Base-by-base conservation (phyloP, 1,140 invertebrate genomes). In the Dreissena polymorpha region DNA sequence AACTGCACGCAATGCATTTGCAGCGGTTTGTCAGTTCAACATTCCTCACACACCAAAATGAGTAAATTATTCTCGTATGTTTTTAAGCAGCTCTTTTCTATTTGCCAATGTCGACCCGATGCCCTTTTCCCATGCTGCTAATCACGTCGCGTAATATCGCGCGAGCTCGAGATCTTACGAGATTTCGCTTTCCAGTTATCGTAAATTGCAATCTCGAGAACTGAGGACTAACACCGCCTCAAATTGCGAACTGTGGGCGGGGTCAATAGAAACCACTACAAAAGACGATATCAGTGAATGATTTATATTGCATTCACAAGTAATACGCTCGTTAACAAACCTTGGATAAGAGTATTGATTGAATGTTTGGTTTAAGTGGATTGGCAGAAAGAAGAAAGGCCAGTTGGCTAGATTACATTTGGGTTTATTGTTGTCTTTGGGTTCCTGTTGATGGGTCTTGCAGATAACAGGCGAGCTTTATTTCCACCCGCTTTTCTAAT, bases 181-280 rank as follows among this genome's bases (percentile, higher is more conserved):
- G 39, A 39, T 39, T 39, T 39, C 39, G 39, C 39, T 39, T 8
- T 39, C 39, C 39, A 39, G 39, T 39, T 39, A 39, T 39, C 39
- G 39, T 8, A 39, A 39, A 39, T 39, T 39, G 39, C 39, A 8
- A 39, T 39, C 39, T 39, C 39, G 39, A 8, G 39, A 39, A 39
- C 39, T 39, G 39, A 39, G 39, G 57, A 18, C 16, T n/a, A 60
- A 78, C 65, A 78, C 76, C 76, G 76, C 76, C 76, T 78, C 50
- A 65, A 69, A 57, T 70, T 78, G 76, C 76, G 69, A 64, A 29
- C 27, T 53, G 76, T 69, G 64, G 76, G 76, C 76, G 76, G 76
- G 76, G 67, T 69, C 57, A 69, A 57, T 53, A 21, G 18, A 2
- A 23, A 53, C 65, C 27, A 49, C 23, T 21, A 78, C 67, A 78